Evolutionary conservation across 2,888 invertebrate species (phyloP).

Genomic region (Hirtodrosophila confusa): DNA sequence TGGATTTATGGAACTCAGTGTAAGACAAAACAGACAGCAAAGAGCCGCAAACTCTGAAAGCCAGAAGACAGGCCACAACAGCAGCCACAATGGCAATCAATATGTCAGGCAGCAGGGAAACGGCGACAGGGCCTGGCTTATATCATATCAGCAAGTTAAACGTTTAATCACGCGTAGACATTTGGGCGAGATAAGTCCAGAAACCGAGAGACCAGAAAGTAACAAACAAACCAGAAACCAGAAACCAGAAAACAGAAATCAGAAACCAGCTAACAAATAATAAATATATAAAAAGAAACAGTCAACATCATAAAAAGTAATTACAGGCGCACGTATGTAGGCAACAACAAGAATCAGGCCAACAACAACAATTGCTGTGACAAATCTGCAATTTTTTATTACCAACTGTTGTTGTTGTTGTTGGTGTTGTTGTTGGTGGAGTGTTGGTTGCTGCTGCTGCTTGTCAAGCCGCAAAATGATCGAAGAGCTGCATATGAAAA

Average conservation of each 20-base stretch:
- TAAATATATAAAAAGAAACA: constrained; percentile 26
- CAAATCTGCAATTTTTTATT: constrained; percentile 77
- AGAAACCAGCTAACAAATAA: constrained; percentile 21
- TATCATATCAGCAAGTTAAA: constrained; percentile 76
- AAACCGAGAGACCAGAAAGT: constrained; percentile 21
- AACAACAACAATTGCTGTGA: constrained; percentile 69
- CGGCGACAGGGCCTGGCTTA: constrained; percentile 46
- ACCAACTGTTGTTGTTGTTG: constrained; percentile 32
- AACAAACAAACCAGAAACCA: constrained; percentile 11
- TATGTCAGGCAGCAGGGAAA: constrained; percentile 46
- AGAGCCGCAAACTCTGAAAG: constrained; percentile 39
- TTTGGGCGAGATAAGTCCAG: constrained; percentile 66
- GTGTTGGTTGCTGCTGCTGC: constrained; percentile 43
- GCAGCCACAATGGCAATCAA: constrained; percentile 52
- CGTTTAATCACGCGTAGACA: constrained; percentile 78
- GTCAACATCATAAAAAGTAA: constrained; percentile 66
- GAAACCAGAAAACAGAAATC: constrained; percentile 17
- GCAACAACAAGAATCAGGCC: constrained; percentile 65
- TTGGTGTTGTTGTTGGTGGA: constrained; percentile 18
- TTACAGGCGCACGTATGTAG: constrained; percentile 66
- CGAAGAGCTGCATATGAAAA: constrained; percentile 79
- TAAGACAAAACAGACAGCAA: constrained; percentile 54
- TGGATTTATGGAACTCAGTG: constrained; percentile 48
- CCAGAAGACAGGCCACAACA: constrained; percentile 40
- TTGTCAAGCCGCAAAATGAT: constrained; percentile 75